phyloP scores from a whole-genome alignment of 2,797 vertebrate genomes.

The Trematomus bernacchii region DNA sequence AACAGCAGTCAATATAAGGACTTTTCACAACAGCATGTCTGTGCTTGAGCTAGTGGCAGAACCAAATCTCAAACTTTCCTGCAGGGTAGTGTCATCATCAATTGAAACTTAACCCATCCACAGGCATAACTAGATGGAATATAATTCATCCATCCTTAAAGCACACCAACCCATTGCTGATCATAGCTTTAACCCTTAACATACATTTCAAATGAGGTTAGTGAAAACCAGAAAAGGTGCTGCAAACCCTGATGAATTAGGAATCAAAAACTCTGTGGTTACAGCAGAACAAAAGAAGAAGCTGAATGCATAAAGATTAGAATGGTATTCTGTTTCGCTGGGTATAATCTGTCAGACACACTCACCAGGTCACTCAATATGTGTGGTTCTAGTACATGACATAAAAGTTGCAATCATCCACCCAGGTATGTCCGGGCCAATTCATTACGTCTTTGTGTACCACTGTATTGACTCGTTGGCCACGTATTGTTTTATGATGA shows the following conservation, averaged over 20 bases:
- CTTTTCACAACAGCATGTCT: slow-evolving; percentile 10
- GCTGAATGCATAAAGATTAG: background rate
- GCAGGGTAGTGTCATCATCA: background rate
- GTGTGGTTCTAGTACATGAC: background rate
- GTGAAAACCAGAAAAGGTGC: background rate
- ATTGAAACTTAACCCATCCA: background rate
- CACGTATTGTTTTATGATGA: no score
- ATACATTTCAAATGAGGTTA: background rate
- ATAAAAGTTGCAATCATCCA: background rate
- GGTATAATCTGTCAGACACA: background rate
- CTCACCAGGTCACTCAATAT: background rate
- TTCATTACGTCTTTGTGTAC: no score
- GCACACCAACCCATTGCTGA: background rate
- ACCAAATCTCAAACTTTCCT: background rate
- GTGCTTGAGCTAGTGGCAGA: slow-evolving; percentile 1
- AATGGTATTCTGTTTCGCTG: background rate
- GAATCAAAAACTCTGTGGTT: background rate
- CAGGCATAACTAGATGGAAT: background rate
- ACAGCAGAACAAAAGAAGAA: background rate
- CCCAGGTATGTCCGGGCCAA: background rate
- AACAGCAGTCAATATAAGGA: background rate
- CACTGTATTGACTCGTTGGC: no score
- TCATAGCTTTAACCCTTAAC: no score
- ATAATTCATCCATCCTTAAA: background rate
- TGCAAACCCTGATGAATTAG: background rate